These are phyloP conservation scores for Gymnothorax javanicus DNA, from an alignment of 2,797 vertebrate species.

Conservation along the genomic window DNA sequence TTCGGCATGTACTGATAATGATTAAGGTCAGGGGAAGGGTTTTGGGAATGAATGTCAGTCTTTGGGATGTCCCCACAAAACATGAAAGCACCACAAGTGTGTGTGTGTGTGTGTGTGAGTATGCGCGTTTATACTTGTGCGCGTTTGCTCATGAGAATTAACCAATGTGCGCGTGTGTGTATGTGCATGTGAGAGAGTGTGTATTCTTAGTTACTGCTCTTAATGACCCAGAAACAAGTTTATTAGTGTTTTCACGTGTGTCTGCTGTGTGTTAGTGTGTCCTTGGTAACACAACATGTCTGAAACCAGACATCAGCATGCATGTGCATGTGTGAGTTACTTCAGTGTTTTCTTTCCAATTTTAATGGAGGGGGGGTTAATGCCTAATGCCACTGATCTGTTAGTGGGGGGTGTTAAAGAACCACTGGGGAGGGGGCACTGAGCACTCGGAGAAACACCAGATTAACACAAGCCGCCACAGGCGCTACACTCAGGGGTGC, in stretches of 20 bases:
- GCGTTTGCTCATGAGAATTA: slow-evolving; percentile 7
- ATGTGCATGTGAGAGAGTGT: slow-evolving; percentile 43
- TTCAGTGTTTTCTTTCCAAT: not conserved
- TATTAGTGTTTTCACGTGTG: not conserved
- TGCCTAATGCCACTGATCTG: not conserved
- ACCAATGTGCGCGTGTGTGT: slow-evolving; percentile 33
- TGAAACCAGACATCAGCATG: too few relatives aligned
- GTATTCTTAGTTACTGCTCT: not conserved
- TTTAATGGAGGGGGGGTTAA: not conserved
- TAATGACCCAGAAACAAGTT: not conserved
- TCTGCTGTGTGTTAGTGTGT: not conserved
- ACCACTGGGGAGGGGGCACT: too few relatives aligned
- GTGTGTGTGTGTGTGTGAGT: slow-evolving; percentile 28
- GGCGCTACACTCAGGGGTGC: not conserved
- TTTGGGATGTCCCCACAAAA: too few relatives aligned
- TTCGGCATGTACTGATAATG: too few relatives aligned
- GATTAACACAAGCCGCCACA: not conserved
- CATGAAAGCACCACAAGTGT: not conserved
- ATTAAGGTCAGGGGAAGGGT: too few relatives aligned
- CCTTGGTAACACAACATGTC: not conserved
- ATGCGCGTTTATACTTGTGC: not conserved
- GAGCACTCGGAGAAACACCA: too few relatives aligned
- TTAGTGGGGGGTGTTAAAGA: too few relatives aligned
- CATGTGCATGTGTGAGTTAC: too few relatives aligned
- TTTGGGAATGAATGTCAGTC: too few relatives aligned